Base-by-base conservation (phyloP, 2,113 vertebrate genomes). In the Odobenus rosmarus region DNA sequence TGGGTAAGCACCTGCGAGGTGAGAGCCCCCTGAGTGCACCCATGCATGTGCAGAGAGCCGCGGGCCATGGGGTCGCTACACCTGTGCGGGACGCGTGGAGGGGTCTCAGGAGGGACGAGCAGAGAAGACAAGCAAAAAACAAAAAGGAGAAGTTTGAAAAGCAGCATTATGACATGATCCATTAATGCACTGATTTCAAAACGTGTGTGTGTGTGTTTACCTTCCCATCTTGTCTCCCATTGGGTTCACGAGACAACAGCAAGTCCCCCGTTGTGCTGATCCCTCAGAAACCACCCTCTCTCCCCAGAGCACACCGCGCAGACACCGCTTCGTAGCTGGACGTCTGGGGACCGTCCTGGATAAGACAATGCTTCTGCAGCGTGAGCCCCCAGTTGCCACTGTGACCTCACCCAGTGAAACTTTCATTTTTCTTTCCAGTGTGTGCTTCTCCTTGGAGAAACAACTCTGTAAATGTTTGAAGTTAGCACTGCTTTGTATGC, bases 381-480 rank as follows among this genome's bases (percentile, higher is more conserved):
- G 18, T 0, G 61, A 85, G 72, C 7, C 49, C 33, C 49, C 49
- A 28, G 64, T 2, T 67, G 77, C 71, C 71, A n/a, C 46, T 61
- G 59, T 39, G 71, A n/a, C 55, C 72, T 96, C 72, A 77, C n/a
- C 49, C 85, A 79, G 24, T 64, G 76, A 62, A 76, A 82, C 67
- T 71, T 72, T 64, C 26, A 18, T 33, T 92, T 90, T 81, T 86
- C 89, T 91, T 49, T 31, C 51, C 26, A 53, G 36, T 61, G 33
- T 74, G 15, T 24, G 49, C 77, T 83, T 93, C 93, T 53, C 64
- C 79, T 51, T 82, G 19, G 87, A 86, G 59, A 93, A 96, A 94
- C 26, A n/a, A 71, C 36, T 94, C 87, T 74, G 93, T 90, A 83
- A 84, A 90, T 51, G 12, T 94, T 96, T 92, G 28, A 96, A 89